Conservation (phyloP, 2,113 vertebrate species). For the Sciurus niger region DNA sequence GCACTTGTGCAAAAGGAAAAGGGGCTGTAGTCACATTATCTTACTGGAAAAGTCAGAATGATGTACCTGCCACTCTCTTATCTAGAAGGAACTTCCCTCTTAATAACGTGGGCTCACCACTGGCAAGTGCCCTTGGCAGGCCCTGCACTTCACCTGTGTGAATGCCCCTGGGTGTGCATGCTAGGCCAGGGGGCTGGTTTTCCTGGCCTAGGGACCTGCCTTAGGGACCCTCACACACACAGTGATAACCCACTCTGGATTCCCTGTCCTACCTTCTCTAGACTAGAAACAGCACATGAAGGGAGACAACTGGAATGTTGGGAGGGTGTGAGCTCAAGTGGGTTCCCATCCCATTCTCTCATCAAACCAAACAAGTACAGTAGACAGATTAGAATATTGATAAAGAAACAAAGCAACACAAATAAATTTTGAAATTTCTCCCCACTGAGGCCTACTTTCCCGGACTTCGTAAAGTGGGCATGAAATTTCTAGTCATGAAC, state of each 20-base stretch:
- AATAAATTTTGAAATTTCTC: background rate
- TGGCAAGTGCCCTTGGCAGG: background rate
- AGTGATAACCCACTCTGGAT: no score
- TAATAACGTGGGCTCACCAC: background rate
- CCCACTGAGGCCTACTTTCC: background rate
- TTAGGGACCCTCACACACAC: background rate
- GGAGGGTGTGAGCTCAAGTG: background rate
- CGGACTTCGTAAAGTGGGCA: background rate
- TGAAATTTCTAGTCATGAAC: background rate
- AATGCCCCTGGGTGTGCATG: background rate
- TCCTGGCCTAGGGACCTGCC: background rate
- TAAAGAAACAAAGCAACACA: slow-evolving; percentile 1
- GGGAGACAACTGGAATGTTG: background rate
- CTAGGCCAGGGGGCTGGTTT: background rate
- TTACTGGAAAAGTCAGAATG: background rate
- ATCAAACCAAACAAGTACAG: background rate
- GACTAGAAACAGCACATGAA: background rate
- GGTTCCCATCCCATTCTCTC: background rate
- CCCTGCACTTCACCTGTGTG: background rate
- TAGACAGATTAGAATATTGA: background rate
- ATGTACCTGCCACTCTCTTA: background rate
- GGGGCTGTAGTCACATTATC: background rate
- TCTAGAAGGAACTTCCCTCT: background rate
- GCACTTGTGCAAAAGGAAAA: background rate
- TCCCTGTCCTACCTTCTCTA: background rate